Evolutionary conservation across 2,113 vertebrate species (phyloP).

Genomic region (Heterochromis multidens): DNA sequence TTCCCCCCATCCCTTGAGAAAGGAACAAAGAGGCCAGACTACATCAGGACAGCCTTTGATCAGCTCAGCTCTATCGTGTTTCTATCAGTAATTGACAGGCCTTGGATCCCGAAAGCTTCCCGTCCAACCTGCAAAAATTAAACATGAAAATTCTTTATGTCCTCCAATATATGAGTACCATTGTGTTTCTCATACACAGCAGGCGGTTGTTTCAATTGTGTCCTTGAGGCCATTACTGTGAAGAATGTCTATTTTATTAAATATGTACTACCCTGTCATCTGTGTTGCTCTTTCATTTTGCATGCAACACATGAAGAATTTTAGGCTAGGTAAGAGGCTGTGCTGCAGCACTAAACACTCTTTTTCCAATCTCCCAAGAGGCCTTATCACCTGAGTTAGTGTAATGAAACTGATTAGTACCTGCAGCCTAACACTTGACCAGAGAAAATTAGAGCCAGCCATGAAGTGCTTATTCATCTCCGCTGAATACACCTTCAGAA

Average conservation of each 20-base stretch:
- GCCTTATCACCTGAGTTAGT: slow-evolving; percentile 46
- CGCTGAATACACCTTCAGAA: slow-evolving; percentile 24
- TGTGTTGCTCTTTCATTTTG: background rate
- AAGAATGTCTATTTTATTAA: background rate
- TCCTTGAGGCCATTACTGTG: background rate
- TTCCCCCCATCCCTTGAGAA: slow-evolving; percentile 31
- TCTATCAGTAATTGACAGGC: slow-evolving; percentile 57
- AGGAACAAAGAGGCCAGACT: slow-evolving; percentile 67
- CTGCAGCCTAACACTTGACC: slow-evolving; percentile 38
- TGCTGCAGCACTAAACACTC: background rate
- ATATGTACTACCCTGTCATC: background rate
- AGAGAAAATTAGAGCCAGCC: slow-evolving; percentile 46
- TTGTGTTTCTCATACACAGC: background rate
- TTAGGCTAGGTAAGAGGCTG: background rate
- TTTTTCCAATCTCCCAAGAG: background rate
- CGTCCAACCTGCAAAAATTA: background rate
- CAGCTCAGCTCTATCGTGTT: slow-evolving; percentile 37
- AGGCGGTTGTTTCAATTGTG: background rate
- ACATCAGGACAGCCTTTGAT: slow-evolving; percentile 65
- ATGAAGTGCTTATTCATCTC: slow-evolving; percentile 50
- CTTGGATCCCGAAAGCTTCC: slow-evolving; percentile 13
- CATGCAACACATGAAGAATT: background rate
- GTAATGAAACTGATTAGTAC: slow-evolving; percentile 59
- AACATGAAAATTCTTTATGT: background rate
- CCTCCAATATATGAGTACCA: background rate